These are phyloP conservation scores for Drosophila sp. DNA, from an alignment of 1,140 invertebrate genomes.

Conservation along the genomic window DNA sequence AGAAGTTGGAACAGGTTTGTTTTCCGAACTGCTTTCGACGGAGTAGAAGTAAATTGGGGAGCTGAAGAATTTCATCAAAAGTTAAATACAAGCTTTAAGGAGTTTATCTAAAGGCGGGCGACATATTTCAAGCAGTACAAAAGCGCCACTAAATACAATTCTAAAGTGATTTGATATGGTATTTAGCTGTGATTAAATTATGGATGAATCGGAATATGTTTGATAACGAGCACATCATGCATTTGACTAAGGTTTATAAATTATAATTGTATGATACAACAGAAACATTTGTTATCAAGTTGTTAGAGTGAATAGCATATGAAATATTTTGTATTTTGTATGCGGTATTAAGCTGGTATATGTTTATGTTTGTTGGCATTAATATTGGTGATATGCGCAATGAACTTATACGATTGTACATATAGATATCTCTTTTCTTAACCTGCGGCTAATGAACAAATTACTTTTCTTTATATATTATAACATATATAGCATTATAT, in stretches of 20 bases:
- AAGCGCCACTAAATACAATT: conserved; percentile 56
- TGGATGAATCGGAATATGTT: conserved; percentile 22
- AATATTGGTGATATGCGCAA: conserved; percentile 22
- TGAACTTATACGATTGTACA: conserved; percentile 37
- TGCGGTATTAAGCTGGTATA: conserved; percentile 6
- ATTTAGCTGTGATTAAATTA: conserved; percentile 29
- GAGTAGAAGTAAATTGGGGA: conserved; percentile 3
- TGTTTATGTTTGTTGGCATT: conserved; percentile 19
- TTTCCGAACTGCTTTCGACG: conserved; percentile 1
- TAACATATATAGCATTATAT: conserved; percentile 15
- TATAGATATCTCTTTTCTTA: conserved; percentile 40
- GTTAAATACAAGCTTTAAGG: conserved; percentile 25
- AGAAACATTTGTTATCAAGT: conserved; percentile 48
- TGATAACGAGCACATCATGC: conserved; percentile 69
- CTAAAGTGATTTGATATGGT: conserved; percentile 37
- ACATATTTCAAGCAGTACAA: conserved; percentile 63
- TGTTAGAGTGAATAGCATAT: conserved; percentile 65
- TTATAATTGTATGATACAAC: conserved; percentile 46
- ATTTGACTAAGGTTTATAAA: conserved; percentile 64
- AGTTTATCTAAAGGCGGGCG: conserved; percentile 61
- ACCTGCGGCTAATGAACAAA: conserved; percentile 73
- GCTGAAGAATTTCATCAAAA: conserved; percentile 18
- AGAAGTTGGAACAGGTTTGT: conserved; percentile 10
- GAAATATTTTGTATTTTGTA: conserved; percentile 25
- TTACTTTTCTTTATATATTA: conserved; percentile 62